These are phyloP conservation scores for Epinotia nisella DNA, from an alignment of 2,888 invertebrate genomes.

Conservation along the genomic window DNA sequence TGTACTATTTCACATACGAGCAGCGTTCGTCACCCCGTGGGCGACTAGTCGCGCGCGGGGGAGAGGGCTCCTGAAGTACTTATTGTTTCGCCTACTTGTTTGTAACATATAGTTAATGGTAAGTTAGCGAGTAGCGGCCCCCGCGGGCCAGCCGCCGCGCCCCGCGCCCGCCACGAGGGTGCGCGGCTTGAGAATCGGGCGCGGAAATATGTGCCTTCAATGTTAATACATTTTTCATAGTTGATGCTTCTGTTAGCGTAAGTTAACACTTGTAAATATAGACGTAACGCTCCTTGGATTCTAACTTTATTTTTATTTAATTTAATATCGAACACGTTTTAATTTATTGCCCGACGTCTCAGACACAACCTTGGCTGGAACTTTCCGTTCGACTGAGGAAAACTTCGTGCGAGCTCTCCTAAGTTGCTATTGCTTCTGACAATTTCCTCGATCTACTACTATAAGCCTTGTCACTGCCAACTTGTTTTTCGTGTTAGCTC, in stretches of 20 bases:
- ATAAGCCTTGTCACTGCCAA: conserved; percentile 56
- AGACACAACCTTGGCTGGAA: conserved; percentile 38
- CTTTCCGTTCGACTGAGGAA: neutral
- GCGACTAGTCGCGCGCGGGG: conserved; percentile 12
- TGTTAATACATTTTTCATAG: conserved; percentile 82
- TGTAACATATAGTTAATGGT: conserved; percentile 39
- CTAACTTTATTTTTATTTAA: conserved; percentile 80
- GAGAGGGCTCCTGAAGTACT: conserved; percentile 25
- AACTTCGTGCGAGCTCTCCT: conserved; percentile 14
- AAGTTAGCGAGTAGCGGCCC: conserved; percentile 33
- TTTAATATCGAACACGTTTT: conserved; percentile 72
- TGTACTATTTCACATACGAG: conserved; percentile 6
- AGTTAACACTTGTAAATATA: conserved; percentile 82
- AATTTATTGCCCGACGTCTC: conserved; percentile 70
- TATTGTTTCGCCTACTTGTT: conserved; percentile 38
- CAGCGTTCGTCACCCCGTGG: conserved; percentile 10
- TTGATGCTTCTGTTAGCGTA: conserved; percentile 83
- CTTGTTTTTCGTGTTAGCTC: conserved; percentile 52
- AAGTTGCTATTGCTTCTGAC: conserved; percentile 28
- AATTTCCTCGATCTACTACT: conserved; percentile 36
- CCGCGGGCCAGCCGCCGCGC: conserved; percentile 6
- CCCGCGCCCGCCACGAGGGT: conserved; percentile 51
- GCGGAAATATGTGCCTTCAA: conserved; percentile 85
- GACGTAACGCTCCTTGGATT: conserved; percentile 72
- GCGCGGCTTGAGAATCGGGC: conserved; percentile 77